Conservation (phyloP, 2,888 invertebrate genomes). For the Temnothorax rugatulus region DNA sequence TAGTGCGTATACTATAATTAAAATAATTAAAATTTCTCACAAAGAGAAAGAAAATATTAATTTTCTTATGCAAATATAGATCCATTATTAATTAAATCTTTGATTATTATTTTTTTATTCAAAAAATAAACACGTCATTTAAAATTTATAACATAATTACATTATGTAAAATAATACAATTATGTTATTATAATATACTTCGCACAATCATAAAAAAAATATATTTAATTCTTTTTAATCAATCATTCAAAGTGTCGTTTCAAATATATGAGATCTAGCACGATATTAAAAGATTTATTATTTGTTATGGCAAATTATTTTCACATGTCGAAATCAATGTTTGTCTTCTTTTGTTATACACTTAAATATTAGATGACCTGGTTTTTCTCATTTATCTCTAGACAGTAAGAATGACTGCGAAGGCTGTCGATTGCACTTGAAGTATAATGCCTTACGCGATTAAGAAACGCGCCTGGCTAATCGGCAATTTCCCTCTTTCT, state of each 20-base stretch:
- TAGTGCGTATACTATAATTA: not conserved
- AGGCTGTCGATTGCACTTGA: slow-evolving; percentile 52
- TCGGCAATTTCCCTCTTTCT: slow-evolving; percentile 81
- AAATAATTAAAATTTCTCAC: not conserved
- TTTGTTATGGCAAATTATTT: not conserved
- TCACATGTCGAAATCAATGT: not conserved
- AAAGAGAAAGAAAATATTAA: not conserved
- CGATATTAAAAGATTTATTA: not conserved
- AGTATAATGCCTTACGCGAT: slow-evolving; percentile 70
- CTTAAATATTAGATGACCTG: slow-evolving; percentile 22
- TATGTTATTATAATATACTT: not conserved
- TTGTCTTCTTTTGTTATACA: slow-evolving; percentile 10
- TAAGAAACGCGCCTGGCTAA: slow-evolving; percentile 78
- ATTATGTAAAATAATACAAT: not conserved
- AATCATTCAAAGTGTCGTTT: not conserved
- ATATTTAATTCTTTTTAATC: not conserved
- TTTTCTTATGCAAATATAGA: not conserved
- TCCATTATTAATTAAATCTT: not conserved
- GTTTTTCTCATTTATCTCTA: slow-evolving; percentile 35
- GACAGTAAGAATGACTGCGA: not conserved
- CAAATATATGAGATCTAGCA: not conserved
- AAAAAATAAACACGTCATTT: not conserved
- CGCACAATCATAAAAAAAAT: not conserved
- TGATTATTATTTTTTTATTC: not conserved
- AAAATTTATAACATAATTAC: not conserved